Evolutionary conservation across 2,888 invertebrate genomes (phyloP), one percentile per base, ranked within the genome.

Genomic region (Spilarctia lutea): DNA sequence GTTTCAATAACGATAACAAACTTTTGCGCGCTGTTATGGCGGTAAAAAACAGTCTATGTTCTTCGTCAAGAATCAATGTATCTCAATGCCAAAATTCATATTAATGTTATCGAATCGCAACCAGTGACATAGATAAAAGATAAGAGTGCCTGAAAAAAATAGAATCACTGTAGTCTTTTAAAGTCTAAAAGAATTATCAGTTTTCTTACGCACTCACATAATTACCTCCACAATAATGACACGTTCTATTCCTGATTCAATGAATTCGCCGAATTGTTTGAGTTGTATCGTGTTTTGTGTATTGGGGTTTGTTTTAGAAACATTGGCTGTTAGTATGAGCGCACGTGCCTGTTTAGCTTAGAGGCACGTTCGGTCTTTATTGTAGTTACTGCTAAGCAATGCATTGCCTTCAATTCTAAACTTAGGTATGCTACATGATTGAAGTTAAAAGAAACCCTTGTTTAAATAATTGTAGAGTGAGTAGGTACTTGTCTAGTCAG

Each of bases 291-390:
- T 89, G 89, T 87, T 90, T 90, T 87, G 90, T 90, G 88, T 90
- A 87, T 89, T 90, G 87, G 86, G 87, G 86, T 89, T 92, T 94
- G 93, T 94, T 94, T 94, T 91, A 92, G 93, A 93, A 94, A 94
- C 93, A 94, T 88, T 86, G 90, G 83, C 84, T 88, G 91, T 89
- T 90, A 87, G 86, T 90, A 84, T 87, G 86, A 87, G 83, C 88
- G 94, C 94, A 91, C 95, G 94, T 93, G 95, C 93, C 91, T 93
- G 92, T 93, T 94, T 92, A 89, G 87, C 87, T 87, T 92, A 90
- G 88, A 89, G 90, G 90, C 89, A 90, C 91, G 90, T 91, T 85
- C 89, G 82, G 80, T 81, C 85, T 42, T 63, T 73, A 80, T 84
- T 86, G 83, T 81, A 83, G 73, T 75, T 79, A 80, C 88, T 71